A percentile compares a stretch with the other conserved stretches of the same genome.
These are phyloP conservation scores for Cacatua alba DNA, from an alignment of 2,113 vertebrate genomes.

Conservation along the genomic window DNA sequence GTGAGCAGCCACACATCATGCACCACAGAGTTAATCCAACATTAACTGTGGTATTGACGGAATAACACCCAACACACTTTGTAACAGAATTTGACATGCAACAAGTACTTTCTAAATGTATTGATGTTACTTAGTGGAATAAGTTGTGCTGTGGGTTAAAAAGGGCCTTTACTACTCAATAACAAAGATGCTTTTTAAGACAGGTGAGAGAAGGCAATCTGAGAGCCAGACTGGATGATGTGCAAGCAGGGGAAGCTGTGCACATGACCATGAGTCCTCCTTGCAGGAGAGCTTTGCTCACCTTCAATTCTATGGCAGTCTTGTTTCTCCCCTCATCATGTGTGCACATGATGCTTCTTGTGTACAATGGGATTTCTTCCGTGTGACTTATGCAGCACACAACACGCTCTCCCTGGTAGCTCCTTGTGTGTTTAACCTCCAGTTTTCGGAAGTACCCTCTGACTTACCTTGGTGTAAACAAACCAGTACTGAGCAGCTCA, in stretches of 20 bases:
- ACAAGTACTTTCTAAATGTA: neutral
- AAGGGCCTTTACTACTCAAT: neutral
- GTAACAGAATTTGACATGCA: neutral
- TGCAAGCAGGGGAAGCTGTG: neutral
- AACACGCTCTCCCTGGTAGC: neutral
- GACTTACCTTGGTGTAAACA: neutral
- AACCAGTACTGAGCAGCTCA: neutral
- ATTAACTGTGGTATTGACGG: neutral
- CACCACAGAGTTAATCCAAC: neutral
- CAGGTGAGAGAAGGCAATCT: neutral
- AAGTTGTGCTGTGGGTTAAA: neutral
- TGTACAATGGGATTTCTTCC: fast-evolving
- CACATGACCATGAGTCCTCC: too few relatives aligned
- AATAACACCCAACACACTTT: neutral
- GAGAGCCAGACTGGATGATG: neutral
- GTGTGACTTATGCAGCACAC: neutral
- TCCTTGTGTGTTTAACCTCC: neutral
- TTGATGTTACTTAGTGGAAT: neutral
- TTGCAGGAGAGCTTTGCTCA: neutral
- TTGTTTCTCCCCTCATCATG: neutral
- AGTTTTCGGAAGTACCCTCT: neutral
- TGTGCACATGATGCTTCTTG: too few relatives aligned
- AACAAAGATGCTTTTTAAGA: neutral
- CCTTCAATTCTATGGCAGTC: neutral
- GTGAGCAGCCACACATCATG: neutral